Conservation (phyloP, 2,888 invertebrate genomes). For the Leucophenga maculata region DNA sequence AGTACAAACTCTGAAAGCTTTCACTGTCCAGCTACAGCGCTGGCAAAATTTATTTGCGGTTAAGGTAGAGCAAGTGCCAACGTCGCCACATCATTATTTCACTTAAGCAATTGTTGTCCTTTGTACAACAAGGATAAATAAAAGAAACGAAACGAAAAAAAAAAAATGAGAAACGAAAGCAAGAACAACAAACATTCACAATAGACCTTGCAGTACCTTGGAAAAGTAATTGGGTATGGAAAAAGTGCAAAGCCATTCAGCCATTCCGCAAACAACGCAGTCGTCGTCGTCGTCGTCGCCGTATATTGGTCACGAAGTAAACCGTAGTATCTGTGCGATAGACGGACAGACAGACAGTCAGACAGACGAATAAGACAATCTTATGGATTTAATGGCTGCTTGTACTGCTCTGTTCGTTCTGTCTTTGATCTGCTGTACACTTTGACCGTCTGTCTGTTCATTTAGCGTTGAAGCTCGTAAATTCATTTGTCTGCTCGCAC, state of each 20-base stretch:
- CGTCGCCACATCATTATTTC: slow-evolving; percentile 52
- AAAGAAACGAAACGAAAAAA: neutral
- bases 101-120: slow-evolving; percentile 46
- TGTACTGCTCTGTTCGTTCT: too few relatives aligned
- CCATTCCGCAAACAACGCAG: neutral
- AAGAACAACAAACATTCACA: slow-evolving; percentile 11
- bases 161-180: neutral
- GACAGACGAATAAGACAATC: neutral
- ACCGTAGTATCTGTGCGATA: neutral
- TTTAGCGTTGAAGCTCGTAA: too few relatives aligned
- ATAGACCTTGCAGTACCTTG: neutral
- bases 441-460: too few relatives aligned
- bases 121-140: slow-evolving; percentile 42
- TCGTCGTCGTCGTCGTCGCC: too few relatives aligned
- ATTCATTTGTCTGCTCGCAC: neutral
- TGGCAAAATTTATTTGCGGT: slow-evolving; percentile 41
- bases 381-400: too few relatives aligned
- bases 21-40: too few relatives aligned
- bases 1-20: too few relatives aligned
- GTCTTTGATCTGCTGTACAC: too few relatives aligned
- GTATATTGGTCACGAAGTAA: too few relatives aligned
- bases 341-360: neutral
- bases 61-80: slow-evolving; percentile 37
- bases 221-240: neutral
- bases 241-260: neutral